These are phyloP conservation scores for Heliconius hewitsoni DNA, from an alignment of 1,140 invertebrate species.

Conservation along the genomic window DNA sequence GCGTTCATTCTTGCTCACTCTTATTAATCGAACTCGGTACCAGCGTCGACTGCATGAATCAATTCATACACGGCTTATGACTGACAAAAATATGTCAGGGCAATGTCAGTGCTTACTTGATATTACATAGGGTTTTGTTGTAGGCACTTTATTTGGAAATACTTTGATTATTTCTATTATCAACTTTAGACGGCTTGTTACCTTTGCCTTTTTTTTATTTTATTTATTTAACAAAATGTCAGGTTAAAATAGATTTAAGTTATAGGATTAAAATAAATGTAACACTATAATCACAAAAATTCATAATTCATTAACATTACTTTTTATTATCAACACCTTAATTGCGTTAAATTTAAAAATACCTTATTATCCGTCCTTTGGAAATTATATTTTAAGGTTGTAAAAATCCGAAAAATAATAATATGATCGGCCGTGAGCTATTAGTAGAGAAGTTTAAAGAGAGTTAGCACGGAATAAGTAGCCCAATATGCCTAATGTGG, in stretches of 20 bases:
- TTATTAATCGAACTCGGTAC: conserved; percentile 62
- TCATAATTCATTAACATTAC: background rate
- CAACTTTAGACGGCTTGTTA: background rate
- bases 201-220: background rate
- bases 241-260: background rate
- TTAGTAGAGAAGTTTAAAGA: conserved; percentile 50
- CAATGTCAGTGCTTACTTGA: background rate
- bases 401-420: conserved; percentile 7
- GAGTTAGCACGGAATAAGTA: conserved; percentile 57
- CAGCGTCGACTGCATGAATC: conserved; percentile 56
- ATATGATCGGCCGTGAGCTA: conserved; percentile 33
- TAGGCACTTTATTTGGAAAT: background rate
- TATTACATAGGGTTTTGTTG: conserved; percentile 7
- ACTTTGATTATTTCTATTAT: background rate
- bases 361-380: background rate
- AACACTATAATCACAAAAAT: too few relatives aligned
- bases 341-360: background rate
- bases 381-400: conserved; percentile 16
- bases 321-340: background rate
- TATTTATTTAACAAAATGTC: background rate
- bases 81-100: conserved; percentile 13
- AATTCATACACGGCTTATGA: conserved; percentile 19
- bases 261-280: too few relatives aligned
- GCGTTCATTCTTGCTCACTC: conserved; percentile 68
- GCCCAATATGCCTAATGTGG: conserved; percentile 45